A percentile compares a stretch with the other conserved stretches of the same genome.
Evolutionary conservation across 1,140 invertebrate species (phyloP).

Genomic region (Camponotus vicinus): DNA sequence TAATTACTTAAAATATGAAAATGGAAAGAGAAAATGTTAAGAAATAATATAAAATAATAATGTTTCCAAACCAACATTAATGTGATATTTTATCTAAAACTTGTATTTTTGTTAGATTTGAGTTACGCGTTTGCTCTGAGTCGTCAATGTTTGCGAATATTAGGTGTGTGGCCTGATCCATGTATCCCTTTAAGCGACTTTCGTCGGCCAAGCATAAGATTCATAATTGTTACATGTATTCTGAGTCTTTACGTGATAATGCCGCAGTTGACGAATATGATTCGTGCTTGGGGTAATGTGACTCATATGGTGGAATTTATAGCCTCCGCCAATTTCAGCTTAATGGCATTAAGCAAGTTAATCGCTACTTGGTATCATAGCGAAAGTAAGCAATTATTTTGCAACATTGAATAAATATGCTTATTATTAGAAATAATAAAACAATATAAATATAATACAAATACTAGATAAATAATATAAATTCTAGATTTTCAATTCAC

Average conservation of each 20-base stretch:
- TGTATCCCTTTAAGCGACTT: neutral
- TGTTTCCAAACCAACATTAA: no score
- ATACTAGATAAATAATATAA: neutral
- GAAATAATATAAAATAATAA: no score
- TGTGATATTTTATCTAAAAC: neutral
- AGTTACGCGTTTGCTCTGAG: constrained; percentile 14
- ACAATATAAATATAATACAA: no score
- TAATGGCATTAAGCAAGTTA: constrained; percentile 28
- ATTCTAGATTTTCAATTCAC: neutral
- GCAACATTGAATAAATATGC: neutral
- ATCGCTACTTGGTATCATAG: constrained; percentile 13
- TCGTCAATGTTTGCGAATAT: neutral
- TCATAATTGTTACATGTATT: neutral
- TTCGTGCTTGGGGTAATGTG: constrained; percentile 12
- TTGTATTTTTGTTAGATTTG: neutral
- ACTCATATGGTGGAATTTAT: neutral
- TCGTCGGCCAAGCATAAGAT: neutral
- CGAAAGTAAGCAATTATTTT: constrained; percentile 7
- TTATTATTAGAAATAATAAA: no score
- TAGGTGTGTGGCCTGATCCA: constrained; percentile 37
- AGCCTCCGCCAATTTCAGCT: neutral
- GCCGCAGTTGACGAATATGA: neutral
- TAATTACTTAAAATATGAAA: no score
- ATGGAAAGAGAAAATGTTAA: no score
- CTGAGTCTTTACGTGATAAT: constrained; percentile 3